These are phyloP conservation scores for Philypnodon macrostomus DNA, from an alignment of 2,797 vertebrate genomes.

Conservation along the genomic window DNA sequence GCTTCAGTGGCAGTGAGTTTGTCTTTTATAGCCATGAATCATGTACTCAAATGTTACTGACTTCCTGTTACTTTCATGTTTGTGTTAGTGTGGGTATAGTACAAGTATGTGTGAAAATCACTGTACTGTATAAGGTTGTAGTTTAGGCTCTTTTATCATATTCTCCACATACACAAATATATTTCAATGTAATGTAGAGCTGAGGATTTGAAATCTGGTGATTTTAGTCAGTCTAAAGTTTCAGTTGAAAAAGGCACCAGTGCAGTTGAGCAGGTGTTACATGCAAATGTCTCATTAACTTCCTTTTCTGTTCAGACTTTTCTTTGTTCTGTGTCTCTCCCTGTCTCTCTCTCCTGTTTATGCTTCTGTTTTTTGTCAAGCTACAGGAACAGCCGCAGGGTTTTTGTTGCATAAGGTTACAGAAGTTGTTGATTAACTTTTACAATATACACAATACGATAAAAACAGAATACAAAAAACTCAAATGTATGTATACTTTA, in stretches of 20 bases:
- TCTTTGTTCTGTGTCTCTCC: not conserved
- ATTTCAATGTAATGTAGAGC: no score
- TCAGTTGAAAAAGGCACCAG: conserved; percentile 39
- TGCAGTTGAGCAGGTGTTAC: conserved; percentile 2
- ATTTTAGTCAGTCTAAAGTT: no score
- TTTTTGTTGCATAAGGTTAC: conserved; percentile 39
- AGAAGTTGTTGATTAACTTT: conserved; percentile 13
- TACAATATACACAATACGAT: no score
- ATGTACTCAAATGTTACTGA: not conserved
- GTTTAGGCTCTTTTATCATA: no score
- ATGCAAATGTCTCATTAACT: conserved; percentile 33
- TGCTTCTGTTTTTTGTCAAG: conserved; percentile 21
- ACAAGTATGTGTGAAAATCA: no score
- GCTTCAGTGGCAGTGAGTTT: conserved; percentile 4
- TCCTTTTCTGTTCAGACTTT: conserved; percentile 30
- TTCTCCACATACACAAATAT: no score
- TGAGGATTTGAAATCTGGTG: no score
- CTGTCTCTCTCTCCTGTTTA: conserved; percentile 26
- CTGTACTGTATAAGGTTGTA: no score
- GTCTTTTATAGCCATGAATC: conserved; percentile 20
- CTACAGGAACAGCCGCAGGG: conserved; percentile 43
- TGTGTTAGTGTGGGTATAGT: not conserved
- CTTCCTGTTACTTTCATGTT: conserved; percentile 9
- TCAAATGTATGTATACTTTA: no score
- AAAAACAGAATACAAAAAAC: no score